Base-by-base conservation (phyloP, 2,113 vertebrate genomes). In the Lepus europaeus region DNA sequence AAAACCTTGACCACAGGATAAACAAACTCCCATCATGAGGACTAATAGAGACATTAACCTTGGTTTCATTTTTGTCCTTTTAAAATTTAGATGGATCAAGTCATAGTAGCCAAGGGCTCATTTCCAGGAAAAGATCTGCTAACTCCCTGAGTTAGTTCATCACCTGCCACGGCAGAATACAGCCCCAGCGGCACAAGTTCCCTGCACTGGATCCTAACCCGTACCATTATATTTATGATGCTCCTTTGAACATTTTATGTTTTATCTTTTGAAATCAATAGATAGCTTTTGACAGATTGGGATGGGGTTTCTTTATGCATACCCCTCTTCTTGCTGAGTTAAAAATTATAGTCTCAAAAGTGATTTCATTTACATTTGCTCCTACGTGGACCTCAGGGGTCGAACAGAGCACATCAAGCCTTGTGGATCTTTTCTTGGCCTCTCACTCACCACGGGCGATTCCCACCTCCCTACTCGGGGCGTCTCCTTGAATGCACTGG, bases 331-430 rank as follows among this genome's bases (percentile, higher is more conserved):
- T 97, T 95, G 97, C 97, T 97, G 95, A 96, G 96, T 98, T 97
- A 97, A 98, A 98, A 89, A 98, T 90, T 94, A 90, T 61, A 92
- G 96, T 88, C 77, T 96, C 92, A 96, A 95, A 97, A 97, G 97
- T 94, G 94, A 98, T 97, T 97, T 97, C 56, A 96, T 97, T 98
- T 98, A 96, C 96, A 97, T 98, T 97, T 97, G 97, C 92, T 97
- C 97, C 96, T 96, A 72, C 64, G 89, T 96, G 53, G 87, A 81
- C 96, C 80, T 97, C 95, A 83, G 77, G 81, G 98, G 88, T 96
- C 96, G 96, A 94, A 83, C 16, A 84, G 85, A 90, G 39, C 77
- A 89, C 72, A 4, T 45, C 25, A 19, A 72, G 45, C 51, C 16
- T 81, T 94, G 82, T 61, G 73, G 86, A 74, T 87, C 36, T 90